A percentile compares a stretch with the other conserved stretches of the same genome.
Evolutionary conservation across 1,140 invertebrate species (phyloP).

Genomic region (Drosophila repletoides): DNA sequence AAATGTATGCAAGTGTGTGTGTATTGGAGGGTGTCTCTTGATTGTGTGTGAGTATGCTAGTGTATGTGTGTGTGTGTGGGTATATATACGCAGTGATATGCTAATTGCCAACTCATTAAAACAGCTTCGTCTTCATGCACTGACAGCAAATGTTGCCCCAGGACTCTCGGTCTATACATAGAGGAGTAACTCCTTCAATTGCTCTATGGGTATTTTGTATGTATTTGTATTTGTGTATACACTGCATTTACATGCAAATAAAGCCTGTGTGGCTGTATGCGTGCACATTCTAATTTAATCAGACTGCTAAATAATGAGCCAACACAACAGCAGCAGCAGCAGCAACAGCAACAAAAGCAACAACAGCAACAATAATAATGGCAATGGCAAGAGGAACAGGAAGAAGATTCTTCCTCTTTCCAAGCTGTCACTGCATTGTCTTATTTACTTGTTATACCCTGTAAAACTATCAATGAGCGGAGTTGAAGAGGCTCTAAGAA

Average conservation of each 20-base stretch:
- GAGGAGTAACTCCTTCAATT: constrained; percentile 1
- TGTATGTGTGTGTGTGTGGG: constrained; percentile 12
- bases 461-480: background rate
- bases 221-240: constrained; percentile 19
- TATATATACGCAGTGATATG: constrained; percentile 51
- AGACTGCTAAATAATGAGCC: constrained; percentile 72
- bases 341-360: background rate
- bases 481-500: too few relatives aligned
- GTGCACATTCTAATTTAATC: constrained; percentile 67
- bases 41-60: constrained; percentile 2
- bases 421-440: constrained; percentile 20
- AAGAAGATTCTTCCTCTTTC: constrained; percentile 11
- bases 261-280: constrained; percentile 9
- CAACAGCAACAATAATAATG: constrained; percentile 12
- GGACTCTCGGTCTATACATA: background rate
- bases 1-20: constrained; percentile 13
- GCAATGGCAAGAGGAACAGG: constrained; percentile 17
- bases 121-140: constrained; percentile 66
- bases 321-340: constrained; percentile 27
- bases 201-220: too few relatives aligned
- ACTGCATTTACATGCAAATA: constrained; percentile 37
- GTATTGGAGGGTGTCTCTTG: background rate
- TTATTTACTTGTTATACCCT: constrained; percentile 32
- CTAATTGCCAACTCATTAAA: constrained; percentile 78
- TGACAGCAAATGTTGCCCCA: constrained; percentile 36